A percentile compares a stretch with the other conserved stretches of the same genome.
Evolutionary conservation across 1,140 invertebrate genomes (phyloP).

Genomic region (Nephila pilipes): DNA sequence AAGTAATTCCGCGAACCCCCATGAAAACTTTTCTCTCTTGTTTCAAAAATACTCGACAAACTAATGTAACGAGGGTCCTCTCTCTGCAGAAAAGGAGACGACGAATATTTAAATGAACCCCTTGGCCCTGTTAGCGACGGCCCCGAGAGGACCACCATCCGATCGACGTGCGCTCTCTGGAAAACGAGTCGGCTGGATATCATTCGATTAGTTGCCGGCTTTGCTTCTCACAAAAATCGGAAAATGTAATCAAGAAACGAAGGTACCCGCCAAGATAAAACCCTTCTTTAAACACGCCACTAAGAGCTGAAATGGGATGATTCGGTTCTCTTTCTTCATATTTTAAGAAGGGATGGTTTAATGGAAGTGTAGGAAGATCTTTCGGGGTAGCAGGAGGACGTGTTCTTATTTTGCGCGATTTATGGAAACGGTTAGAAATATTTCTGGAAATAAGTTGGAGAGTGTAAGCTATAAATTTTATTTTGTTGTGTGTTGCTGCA

Average conservation of each 20-base stretch:
- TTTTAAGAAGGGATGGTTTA: neutral
- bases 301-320: conserved; percentile 62
- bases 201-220: conserved; percentile 66
- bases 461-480: no score
- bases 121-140: conserved; percentile 2
- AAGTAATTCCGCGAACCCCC: neutral
- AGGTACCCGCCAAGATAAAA: conserved; percentile 1
- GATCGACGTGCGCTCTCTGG: conserved; percentile 39
- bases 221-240: conserved; percentile 65
- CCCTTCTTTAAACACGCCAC: conserved; percentile 10
- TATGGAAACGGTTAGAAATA: no score
- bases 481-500: no score
- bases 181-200: conserved; percentile 70
- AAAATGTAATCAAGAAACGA: conserved; percentile 72
- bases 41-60: conserved; percentile 65
- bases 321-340: conserved; percentile 13
- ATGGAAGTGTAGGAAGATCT: neutral
- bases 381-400: neutral
- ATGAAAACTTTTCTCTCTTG: conserved; percentile 5
- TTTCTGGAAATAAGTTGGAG: no score
- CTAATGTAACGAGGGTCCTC: conserved; percentile 65
- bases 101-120: conserved; percentile 68
- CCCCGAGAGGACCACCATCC: neutral
- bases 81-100: neutral
- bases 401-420: no score